A percentile compares a stretch with the other conserved stretches of the same genome.
These are phyloP conservation scores for Myiagra hebetior DNA, from an alignment of 2,113 vertebrate species.

Conservation along the genomic window DNA sequence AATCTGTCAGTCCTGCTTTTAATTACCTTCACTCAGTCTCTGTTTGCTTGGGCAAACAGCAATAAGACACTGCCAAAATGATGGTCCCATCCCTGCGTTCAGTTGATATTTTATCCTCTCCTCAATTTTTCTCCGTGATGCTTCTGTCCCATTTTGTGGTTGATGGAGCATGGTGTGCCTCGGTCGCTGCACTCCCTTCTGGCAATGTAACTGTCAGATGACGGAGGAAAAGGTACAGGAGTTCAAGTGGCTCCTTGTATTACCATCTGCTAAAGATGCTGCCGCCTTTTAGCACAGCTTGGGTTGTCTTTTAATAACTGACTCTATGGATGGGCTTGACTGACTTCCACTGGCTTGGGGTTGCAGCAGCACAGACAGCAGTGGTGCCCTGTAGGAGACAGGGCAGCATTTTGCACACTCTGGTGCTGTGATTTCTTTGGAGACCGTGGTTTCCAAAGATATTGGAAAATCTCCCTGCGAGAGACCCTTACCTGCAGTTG, in stretches of 20 bases:
- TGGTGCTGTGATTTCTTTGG: background rate
- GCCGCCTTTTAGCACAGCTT: background rate
- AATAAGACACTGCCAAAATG: background rate
- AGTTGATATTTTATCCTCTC: background rate
- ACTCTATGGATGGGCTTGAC: background rate
- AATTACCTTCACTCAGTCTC: background rate
- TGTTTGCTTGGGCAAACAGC: background rate
- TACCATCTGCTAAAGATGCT: constrained; percentile 5
- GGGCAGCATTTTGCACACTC: background rate
- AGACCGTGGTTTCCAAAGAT: background rate
- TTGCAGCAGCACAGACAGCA: background rate
- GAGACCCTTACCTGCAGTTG: background rate
- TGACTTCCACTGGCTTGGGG: background rate
- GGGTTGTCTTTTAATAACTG: background rate
- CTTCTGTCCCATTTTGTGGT: background rate
- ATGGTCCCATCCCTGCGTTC: background rate
- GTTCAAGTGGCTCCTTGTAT: constrained; percentile 25
- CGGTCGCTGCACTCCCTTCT: background rate
- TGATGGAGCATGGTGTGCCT: background rate
- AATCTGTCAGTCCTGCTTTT: background rate
- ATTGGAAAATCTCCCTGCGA: accelerated
- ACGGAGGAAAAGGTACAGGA: background rate
- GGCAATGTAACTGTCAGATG: constrained; percentile 8
- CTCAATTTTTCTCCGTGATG: background rate
- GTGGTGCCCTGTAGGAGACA: accelerated